A percentile compares a stretch with the other conserved stretches of the same genome.
These are phyloP conservation scores for Ecliptopera silaceata DNA, from an alignment of 2,888 invertebrate species.

Conservation along the genomic window DNA sequence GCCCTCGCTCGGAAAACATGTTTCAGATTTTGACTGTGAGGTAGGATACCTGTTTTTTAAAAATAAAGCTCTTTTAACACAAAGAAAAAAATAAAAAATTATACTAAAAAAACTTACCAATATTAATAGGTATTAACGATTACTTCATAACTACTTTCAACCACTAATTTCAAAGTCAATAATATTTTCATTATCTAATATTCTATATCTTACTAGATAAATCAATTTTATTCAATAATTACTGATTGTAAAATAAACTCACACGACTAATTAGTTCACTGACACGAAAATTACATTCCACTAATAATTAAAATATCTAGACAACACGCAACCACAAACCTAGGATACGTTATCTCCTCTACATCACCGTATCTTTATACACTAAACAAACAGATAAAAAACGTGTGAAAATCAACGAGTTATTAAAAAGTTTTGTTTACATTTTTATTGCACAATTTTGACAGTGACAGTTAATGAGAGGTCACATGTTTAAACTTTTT, in stretches of 20 bases:
- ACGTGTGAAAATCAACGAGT: slow-evolving; percentile 31
- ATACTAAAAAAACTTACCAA: too few relatives aligned
- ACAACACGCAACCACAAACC: slow-evolving; percentile 64
- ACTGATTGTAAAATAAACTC: neutral
- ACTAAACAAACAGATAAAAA: slow-evolving; percentile 68
- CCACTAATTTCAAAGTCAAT: too few relatives aligned
- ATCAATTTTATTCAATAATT: too few relatives aligned
- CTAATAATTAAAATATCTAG: slow-evolving; percentile 50
- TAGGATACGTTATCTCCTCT: slow-evolving; percentile 65
- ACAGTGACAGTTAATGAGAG: slow-evolving; percentile 21
- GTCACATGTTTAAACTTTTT: slow-evolving; percentile 11
- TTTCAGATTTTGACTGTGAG: slow-evolving; percentile 15
- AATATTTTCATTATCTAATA: too few relatives aligned
- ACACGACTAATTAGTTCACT: slow-evolving; percentile 12
- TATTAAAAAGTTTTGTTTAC: neutral
- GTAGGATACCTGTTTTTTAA: too few relatives aligned
- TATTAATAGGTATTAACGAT: too few relatives aligned
- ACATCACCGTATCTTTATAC: slow-evolving; percentile 59
- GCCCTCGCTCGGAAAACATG: slow-evolving; percentile 27
- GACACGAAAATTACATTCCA: slow-evolving; percentile 24
- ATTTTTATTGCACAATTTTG: slow-evolving; percentile 12
- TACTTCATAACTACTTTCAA: too few relatives aligned
- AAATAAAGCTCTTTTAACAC: too few relatives aligned
- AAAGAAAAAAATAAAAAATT: too few relatives aligned
- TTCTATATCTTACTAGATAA: too few relatives aligned